Base-by-base conservation (phyloP, 2,113 vertebrate genomes). In the Chinchilla lanigera region DNA sequence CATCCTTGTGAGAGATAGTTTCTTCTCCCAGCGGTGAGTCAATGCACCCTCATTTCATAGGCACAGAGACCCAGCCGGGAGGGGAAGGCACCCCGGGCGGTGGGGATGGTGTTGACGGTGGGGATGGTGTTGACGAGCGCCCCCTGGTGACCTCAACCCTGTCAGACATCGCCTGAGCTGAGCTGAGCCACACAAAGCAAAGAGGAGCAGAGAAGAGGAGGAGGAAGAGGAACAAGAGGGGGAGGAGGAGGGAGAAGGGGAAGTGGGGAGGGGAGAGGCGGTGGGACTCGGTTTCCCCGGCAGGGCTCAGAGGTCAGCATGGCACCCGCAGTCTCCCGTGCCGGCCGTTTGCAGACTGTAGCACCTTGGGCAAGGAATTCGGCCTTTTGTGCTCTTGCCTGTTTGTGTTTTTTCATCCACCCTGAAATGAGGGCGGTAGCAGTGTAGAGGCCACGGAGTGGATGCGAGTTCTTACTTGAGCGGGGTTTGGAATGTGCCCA, bases 391-490 rank as follows among this genome's bases (percentile, higher is more conserved):
- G n/a, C 30, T 54, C 30, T 60, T 44, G 5, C 20, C 73, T 60
- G 73, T 28, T n/a, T 50, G 17, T 89, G 71, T 61, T 38, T 38
- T 38, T 22, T 78, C 73, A 50, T 61, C 19, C 61, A 50, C 63
- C 54, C 11, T 47, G 19, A 35, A 26, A 54, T 58, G 38, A 84
- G 30, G 22, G 5, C 22, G 56, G 77, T 65, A 26, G 10, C 4
- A 20, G 13, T 11, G 2, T 5, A 28, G 86, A 50, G 9, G 1
- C 30, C 8, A 4, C 0, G 9, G 60, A 7, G 12, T 9, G 13
- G 9, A 19, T 16, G 22, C 2, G 14, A 73, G 56, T 52, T 81
- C 33, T 3, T 35, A 13, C 13, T 16, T 3, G 58, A 60, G 44
- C 35, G 35, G 20, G 26, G 19, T 73, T 61, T 20, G 24, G 65